phyloP scores from a whole-genome alignment of 2,113 vertebrate species.

The Oncorhynchus masou region DNA sequence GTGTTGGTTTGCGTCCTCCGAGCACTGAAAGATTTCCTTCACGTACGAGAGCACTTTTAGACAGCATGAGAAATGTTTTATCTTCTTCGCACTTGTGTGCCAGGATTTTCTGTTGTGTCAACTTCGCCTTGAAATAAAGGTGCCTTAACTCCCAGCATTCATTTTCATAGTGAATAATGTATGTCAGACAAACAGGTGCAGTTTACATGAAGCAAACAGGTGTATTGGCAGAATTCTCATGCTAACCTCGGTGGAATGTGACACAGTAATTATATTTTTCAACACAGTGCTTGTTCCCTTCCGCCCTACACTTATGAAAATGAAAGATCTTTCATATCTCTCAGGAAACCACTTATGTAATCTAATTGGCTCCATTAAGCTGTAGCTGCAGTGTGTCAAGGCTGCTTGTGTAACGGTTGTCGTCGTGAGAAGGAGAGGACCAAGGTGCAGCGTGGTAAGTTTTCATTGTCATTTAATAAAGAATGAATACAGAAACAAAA shows the following conservation, averaged over 20 bases:
- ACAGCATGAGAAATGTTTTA: slow-evolving; percentile 63
- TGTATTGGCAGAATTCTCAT: not conserved
- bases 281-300: not conserved
- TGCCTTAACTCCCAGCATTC: slow-evolving; percentile 40
- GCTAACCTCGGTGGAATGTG: not conserved
- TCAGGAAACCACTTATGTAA: slow-evolving; percentile 3
- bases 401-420: too few relatives aligned
- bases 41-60: slow-evolving; percentile 69
- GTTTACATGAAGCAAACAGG: not conserved
- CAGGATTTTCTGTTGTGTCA: slow-evolving; percentile 76
- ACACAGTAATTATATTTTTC: not conserved
- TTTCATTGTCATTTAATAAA: too few relatives aligned
- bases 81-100: slow-evolving; percentile 76
- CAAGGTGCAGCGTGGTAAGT: too few relatives aligned
- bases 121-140: slow-evolving; percentile 86
- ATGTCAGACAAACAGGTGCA: not conserved
- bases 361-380: not conserved
- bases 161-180: slow-evolving; percentile 14
- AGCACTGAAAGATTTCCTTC: slow-evolving; percentile 69
- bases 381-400: not conserved
- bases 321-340: not conserved
- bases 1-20: slow-evolving; percentile 59
- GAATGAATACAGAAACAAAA: too few relatives aligned
- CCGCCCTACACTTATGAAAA: not conserved
- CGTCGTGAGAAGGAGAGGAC: too few relatives aligned